phyloP scores from a whole-genome alignment of 2,797 vertebrate species.

The Nyctibius grandis region DNA sequence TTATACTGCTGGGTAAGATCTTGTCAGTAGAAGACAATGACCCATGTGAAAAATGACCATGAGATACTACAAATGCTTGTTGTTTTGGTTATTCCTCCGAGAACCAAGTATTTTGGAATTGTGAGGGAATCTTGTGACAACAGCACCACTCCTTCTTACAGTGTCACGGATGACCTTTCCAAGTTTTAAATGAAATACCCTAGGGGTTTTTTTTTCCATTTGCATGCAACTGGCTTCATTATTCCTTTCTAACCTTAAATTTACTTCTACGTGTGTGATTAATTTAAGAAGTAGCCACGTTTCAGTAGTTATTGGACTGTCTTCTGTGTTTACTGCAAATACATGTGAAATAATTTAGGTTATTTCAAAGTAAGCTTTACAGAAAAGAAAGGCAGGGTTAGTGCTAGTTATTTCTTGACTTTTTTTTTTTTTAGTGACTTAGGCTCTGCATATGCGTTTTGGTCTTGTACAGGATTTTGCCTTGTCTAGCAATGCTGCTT shows the following conservation, averaged over 20 bases:
- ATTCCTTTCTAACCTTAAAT: not conserved
- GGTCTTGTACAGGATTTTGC: not conserved
- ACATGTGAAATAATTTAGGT: not conserved
- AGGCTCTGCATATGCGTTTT: not conserved
- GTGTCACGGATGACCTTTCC: not conserved
- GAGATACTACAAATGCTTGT: not conserved
- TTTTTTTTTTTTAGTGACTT: not conserved
- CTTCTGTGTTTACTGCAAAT: not conserved
- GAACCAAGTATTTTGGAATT: not conserved
- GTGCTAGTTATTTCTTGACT: not conserved
- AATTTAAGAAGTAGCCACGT: not conserved
- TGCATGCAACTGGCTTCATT: not conserved
- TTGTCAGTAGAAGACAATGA: not conserved
- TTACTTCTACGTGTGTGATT: not conserved
- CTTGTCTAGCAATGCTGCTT: not conserved
- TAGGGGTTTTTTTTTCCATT: not conserved
- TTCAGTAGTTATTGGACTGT: not conserved
- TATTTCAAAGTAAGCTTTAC: not conserved
- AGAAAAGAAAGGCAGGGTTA: not conserved
- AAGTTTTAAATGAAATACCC: not conserved
- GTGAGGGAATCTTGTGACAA: not conserved
- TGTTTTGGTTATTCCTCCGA: not conserved
- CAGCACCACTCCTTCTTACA: not conserved
- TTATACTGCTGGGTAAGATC: not conserved
- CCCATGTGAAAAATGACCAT: not conserved